Evolutionary conservation across 2,113 vertebrate genomes (phyloP).

Genomic region (Platysternon megacephalum): DNA sequence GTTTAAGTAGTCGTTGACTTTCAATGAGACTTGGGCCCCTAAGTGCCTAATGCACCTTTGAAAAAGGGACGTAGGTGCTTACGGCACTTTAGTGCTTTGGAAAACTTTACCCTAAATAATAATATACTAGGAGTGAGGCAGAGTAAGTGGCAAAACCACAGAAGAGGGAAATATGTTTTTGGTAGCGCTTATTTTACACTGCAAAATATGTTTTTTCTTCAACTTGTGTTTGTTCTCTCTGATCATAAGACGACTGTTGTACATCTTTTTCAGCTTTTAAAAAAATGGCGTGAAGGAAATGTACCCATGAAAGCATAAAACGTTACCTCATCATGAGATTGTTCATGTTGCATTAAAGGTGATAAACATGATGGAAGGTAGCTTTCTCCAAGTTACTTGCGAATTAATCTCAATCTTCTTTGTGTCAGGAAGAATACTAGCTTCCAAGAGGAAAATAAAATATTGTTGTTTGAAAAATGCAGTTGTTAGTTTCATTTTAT

Average conservation of each 20-base stretch:
- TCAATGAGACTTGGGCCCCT: not conserved
- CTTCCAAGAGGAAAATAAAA: slow-evolving; percentile 10
- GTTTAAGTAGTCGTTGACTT: not conserved
- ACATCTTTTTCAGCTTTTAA: not conserved
- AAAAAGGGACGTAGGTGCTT: not conserved
- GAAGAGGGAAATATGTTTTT: not conserved
- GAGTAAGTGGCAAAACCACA: not conserved
- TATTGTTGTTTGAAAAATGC: not conserved
- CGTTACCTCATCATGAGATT: not conserved
- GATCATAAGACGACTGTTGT: not conserved
- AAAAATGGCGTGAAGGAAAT: not conserved
- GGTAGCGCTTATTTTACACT: not conserved
- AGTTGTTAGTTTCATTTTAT: not conserved
- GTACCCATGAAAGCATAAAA: not conserved
- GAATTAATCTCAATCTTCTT: not conserved
- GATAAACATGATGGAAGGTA: not conserved
- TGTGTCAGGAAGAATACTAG: not conserved
- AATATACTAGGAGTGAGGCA: not conserved
- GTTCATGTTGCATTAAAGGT: not conserved
- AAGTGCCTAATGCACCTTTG: not conserved
- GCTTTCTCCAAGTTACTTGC: not conserved
- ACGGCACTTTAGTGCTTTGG: not conserved
- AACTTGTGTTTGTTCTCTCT: not conserved
- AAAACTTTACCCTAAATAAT: not conserved
- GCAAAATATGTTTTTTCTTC: not conserved